Evolutionary conservation across 2,797 vertebrate species (phyloP).

Genomic region (Muscicapa comitata): DNA sequence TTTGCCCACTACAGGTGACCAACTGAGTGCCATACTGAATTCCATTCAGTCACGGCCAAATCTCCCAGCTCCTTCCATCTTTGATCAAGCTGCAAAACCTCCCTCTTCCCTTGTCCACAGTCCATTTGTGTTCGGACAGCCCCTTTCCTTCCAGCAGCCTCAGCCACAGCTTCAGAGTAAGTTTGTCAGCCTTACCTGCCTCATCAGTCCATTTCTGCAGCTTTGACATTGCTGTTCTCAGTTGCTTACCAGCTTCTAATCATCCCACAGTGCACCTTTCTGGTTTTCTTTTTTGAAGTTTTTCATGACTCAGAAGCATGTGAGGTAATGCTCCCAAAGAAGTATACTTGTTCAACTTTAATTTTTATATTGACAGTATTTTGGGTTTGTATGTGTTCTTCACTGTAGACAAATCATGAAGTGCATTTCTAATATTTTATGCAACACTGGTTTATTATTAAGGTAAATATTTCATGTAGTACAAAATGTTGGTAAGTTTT

Average conservation of each 20-base stretch:
- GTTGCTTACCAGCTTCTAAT: slow-evolving; percentile 63
- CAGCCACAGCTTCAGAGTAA: slow-evolving; percentile 99
- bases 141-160: slow-evolving; percentile 98
- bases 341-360: slow-evolving; percentile 33
- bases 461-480: not conserved
- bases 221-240: slow-evolving; percentile 74
- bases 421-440: not conserved
- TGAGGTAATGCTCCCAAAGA: slow-evolving; percentile 29
- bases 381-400: not conserved
- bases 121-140: slow-evolving; percentile 99
- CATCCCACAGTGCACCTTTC: slow-evolving; percentile 51
- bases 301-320: slow-evolving; percentile 65
- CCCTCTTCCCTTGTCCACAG: slow-evolving; percentile 99
- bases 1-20: slow-evolving; percentile 99
- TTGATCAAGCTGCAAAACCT: slow-evolving; percentile 99
- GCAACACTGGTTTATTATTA: not conserved
- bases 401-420: not conserved
- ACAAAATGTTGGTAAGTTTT: not conserved
- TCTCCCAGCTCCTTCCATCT: slow-evolving; percentile 97
- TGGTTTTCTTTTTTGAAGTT: slow-evolving; percentile 54
- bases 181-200: slow-evolving; percentile 94
- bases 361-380: not conserved
- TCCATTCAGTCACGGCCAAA: slow-evolving; percentile 99
- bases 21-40: slow-evolving; percentile 99
- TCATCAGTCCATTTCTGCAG: slow-evolving; percentile 85